These are phyloP conservation scores for Rhinichthys osculus DNA, from an alignment of 2,797 vertebrate species.

Conservation along the genomic window DNA sequence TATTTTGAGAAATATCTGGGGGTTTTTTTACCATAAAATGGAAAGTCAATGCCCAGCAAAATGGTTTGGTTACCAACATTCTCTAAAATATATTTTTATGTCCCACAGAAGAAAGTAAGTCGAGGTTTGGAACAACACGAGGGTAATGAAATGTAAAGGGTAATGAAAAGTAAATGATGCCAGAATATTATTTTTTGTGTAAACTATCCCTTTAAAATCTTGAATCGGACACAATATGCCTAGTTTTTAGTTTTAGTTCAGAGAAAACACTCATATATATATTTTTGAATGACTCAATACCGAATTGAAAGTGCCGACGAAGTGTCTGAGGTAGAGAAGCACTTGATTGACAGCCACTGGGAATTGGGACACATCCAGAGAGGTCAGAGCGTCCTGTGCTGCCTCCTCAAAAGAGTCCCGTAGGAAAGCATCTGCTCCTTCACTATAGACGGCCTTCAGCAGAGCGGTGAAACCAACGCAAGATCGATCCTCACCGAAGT, in stretches of 20 bases:
- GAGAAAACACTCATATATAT: not conserved
- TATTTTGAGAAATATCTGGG: not conserved
- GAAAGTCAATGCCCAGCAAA: not conserved
- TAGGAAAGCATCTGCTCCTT: constrained; percentile 68
- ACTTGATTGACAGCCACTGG: constrained; percentile 81
- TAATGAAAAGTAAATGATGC: too few relatives aligned
- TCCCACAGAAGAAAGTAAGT: not conserved
- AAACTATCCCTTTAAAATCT: not conserved
- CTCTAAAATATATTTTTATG: not conserved
- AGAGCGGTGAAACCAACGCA: constrained; percentile 71
- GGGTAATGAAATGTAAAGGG: too few relatives aligned
- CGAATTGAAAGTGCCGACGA: constrained; percentile 81
- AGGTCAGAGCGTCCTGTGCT: constrained; percentile 69
- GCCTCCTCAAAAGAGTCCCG: constrained; percentile 68
- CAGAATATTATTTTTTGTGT: not conserved
- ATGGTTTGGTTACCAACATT: not conserved
- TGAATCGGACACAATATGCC: not conserved
- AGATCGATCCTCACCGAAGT: not conserved
- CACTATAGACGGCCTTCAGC: constrained; percentile 79
- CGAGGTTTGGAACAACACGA: not conserved
- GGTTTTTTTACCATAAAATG: not conserved
- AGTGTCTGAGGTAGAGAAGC: constrained; percentile 87
- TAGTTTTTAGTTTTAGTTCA: not conserved
- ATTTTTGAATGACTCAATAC: constrained; percentile 72
- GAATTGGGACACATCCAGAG: constrained; percentile 70